Percentiles rank a stretch among this genome's conserved stretches.
phyloP scores from a whole-genome alignment of 2,797 vertebrate species.

The Dryobates pubescens region DNA sequence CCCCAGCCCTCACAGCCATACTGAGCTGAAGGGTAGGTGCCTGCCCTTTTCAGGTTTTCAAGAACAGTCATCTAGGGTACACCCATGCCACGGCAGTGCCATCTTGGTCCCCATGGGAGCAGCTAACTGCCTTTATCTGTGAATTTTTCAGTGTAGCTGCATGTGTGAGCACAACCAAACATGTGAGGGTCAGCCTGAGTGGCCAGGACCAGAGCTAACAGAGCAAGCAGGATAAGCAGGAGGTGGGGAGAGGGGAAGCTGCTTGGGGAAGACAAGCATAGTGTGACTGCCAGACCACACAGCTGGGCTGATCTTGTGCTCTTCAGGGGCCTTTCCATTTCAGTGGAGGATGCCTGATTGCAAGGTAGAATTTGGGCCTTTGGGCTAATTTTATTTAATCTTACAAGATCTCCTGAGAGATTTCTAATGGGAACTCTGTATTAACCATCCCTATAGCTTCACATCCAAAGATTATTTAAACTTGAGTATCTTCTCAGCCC shows the following conservation, averaged over 20 bases:
- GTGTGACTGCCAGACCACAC: accelerated
- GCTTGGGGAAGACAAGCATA: accelerated
- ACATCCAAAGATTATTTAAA: constrained; percentile 28
- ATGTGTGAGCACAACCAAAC: background rate
- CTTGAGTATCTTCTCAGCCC: background rate
- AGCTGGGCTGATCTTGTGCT: background rate
- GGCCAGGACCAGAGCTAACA: background rate
- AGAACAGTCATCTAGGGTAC: accelerated
- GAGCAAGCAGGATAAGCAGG: background rate
- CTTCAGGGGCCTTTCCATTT: background rate
- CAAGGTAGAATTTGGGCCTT: constrained; percentile 12
- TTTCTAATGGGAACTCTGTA: constrained; percentile 10
- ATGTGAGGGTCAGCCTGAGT: background rate
- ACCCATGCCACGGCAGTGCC: background rate
- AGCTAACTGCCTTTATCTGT: background rate
- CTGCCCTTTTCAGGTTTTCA: accelerated
- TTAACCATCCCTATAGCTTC: background rate
- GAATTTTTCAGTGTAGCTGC: accelerated
- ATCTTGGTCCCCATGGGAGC: accelerated
- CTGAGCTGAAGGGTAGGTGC: background rate
- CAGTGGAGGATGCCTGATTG: background rate
- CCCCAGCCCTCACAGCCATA: background rate
- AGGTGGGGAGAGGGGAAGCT: background rate
- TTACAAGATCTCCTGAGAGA: constrained; percentile 23
- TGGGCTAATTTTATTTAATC: constrained; percentile 45